A percentile compares a stretch with the other conserved stretches of the same genome.
Conservation (phyloP, 2,888 invertebrate genomes). For the Galerucella nymphaeae region DNA sequence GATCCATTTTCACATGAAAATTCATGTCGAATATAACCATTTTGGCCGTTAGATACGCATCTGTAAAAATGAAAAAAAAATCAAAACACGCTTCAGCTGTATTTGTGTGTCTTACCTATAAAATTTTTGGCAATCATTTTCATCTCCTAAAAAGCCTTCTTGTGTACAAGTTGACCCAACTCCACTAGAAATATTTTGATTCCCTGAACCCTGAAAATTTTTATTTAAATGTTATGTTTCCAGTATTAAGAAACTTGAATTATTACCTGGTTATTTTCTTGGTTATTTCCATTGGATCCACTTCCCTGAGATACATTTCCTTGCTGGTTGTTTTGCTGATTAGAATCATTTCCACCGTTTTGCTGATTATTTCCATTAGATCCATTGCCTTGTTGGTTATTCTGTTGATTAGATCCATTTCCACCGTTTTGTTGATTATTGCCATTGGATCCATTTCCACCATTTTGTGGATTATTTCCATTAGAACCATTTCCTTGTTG, state of each 20-base stretch:
- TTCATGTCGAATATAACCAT: constrained; percentile 70
- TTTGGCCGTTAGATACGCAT: constrained; percentile 73
- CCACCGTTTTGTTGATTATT: constrained; percentile 15
- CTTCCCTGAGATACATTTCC: neutral
- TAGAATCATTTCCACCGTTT: neutral
- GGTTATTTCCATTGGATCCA: constrained; percentile 32
- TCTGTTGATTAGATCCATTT: constrained; percentile 22
- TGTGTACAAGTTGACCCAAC: constrained; percentile 49
- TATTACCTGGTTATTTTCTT: constrained; percentile 34
- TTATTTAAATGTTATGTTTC: neutral
- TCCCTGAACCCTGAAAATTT: constrained; percentile 37
- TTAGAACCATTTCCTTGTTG: too few species aligned
- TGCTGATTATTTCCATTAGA: constrained; percentile 17
- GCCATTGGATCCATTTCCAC: constrained; percentile 45
- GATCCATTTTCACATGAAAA: constrained; percentile 78
- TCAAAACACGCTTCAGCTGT: neutral
- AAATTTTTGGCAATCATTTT: constrained; percentile 58
- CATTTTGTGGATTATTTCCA: too few species aligned
- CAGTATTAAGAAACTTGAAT: neutral
- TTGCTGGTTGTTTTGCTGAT: constrained; percentile 24
- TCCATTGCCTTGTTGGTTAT: constrained; percentile 20
- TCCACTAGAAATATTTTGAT: constrained; percentile 38
- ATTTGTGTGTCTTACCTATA: constrained; percentile 51
- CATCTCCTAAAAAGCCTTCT: constrained; percentile 58
- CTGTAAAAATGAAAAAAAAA: constrained; percentile 71